These are phyloP conservation scores for Drosophila parvula DNA, from an alignment of 1,140 invertebrate species.

Conservation along the genomic window DNA sequence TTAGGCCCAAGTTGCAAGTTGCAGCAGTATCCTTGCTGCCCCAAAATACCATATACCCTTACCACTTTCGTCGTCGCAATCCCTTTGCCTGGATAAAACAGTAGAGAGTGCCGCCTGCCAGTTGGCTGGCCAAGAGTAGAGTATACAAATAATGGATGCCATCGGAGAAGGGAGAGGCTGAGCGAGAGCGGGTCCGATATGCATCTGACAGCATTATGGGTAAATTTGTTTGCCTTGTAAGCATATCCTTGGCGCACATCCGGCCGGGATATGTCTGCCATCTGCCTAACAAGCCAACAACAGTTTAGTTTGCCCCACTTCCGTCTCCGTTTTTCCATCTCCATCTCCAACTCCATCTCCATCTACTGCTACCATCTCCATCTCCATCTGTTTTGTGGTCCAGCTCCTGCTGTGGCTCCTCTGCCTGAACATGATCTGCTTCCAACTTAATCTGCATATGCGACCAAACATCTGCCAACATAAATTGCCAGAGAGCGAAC, in stretches of 20 bases:
- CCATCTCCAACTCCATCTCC: neutral
- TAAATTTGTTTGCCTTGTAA: slow-evolving; percentile 67
- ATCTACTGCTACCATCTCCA: neutral
- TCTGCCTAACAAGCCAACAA: slow-evolving; percentile 52
- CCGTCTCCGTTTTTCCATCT: neutral
- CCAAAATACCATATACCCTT: slow-evolving; percentile 13
- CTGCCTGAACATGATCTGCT: slow-evolving; percentile 38
- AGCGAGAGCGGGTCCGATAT: slow-evolving; percentile 24
- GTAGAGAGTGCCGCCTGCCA: slow-evolving; percentile 3
- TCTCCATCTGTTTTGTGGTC: slow-evolving; percentile 2
- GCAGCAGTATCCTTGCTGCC: slow-evolving; percentile 1
- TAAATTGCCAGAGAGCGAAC: slow-evolving; percentile 28
- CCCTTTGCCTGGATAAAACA: neutral
- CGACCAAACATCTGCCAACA: slow-evolving; percentile 45
- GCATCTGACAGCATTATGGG: slow-evolving; percentile 64
- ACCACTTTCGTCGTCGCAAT: neutral
- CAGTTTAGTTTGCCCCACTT: slow-evolving; percentile 43
- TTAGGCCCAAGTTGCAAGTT: slow-evolving; percentile 8
- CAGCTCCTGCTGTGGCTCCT: neutral
- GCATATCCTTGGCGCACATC: slow-evolving; percentile 61
- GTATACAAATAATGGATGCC: slow-evolving; percentile 29
- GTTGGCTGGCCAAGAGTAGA: neutral
- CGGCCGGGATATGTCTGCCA: slow-evolving; percentile 53
- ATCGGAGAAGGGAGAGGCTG: neutral
- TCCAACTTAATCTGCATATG: slow-evolving; percentile 46